Evolutionary conservation across 92 coral and sea anemone genomes (phyloP).

Genomic region (Muricea muricata): DNA sequence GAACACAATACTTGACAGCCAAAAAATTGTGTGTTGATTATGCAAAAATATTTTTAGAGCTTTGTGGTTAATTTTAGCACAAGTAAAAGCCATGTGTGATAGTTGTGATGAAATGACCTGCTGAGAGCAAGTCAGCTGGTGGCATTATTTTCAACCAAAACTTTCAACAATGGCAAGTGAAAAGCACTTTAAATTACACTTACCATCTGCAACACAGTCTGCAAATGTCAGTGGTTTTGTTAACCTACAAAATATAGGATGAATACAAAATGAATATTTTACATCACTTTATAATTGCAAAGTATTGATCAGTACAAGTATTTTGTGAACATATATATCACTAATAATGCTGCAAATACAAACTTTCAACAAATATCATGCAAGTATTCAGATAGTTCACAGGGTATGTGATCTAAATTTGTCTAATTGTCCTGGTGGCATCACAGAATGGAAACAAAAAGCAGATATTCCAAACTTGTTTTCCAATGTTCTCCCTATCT

Average conservation of each 20-base stretch:
- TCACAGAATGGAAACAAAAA: too few species aligned
- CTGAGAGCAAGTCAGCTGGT: constrained; percentile 33
- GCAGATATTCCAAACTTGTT: too few species aligned
- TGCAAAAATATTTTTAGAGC: constrained; percentile 25
- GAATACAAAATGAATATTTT: not conserved
- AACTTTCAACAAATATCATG: not conserved
- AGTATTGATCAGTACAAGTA: not conserved
- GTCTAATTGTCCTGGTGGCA: too few species aligned
- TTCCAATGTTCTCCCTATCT: too few species aligned
- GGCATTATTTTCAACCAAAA: not conserved
- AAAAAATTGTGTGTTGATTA: not conserved
- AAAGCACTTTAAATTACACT: constrained; percentile 40
- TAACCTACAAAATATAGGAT: constrained; percentile 64
- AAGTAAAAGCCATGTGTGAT: constrained; percentile 26
- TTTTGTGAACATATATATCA: not conserved
- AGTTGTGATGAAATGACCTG: constrained; percentile 4
- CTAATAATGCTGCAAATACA: not conserved
- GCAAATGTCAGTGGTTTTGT: constrained; percentile 94
- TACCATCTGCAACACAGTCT: constrained; percentile 98
- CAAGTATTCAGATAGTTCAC: too few species aligned
- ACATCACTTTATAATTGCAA: not conserved
- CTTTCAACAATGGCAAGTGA: constrained; percentile 4
- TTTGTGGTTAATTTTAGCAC: constrained; percentile 33
- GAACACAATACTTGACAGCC: not conserved
- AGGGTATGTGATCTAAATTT: too few species aligned